Evolutionary conservation across 2,888 invertebrate genomes (phyloP).

Genomic region (Drosophila mulleri): DNA sequence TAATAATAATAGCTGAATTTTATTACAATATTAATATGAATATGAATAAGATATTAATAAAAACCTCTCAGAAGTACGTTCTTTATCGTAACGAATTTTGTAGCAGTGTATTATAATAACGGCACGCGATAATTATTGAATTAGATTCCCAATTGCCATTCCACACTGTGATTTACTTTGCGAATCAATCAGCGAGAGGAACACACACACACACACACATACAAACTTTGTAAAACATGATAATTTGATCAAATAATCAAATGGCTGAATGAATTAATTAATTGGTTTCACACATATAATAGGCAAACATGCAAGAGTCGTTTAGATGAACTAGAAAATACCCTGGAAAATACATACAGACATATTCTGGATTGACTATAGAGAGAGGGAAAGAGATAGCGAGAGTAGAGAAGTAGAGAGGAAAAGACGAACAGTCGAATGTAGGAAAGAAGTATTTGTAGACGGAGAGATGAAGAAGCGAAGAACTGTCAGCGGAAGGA

Average conservation of each 20-base stretch:
- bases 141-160: slow-evolving; percentile 30
- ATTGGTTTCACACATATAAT: slow-evolving; percentile 28
- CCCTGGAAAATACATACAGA: neutral
- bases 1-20: neutral
- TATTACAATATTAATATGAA: neutral
- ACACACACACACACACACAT: slow-evolving; percentile 16
- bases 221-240: slow-evolving; percentile 41
- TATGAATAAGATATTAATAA: neutral
- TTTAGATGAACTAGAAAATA: neutral
- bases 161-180: slow-evolving; percentile 35
- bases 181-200: slow-evolving; percentile 61
- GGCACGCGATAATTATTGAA: slow-evolving; percentile 37
- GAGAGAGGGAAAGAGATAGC: too few relatives aligned
- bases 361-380: too few relatives aligned
- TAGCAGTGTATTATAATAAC: slow-evolving; percentile 47
- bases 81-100: slow-evolving; percentile 10
- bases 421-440: too few relatives aligned
- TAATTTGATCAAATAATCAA: slow-evolving; percentile 46
- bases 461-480: too few relatives aligned
- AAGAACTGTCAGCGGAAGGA: too few relatives aligned
- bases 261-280: slow-evolving; percentile 50
- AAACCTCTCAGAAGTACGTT: neutral
- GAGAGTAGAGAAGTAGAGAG: too few relatives aligned
- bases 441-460: too few relatives aligned
- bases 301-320: accelerated